Evolutionary conservation across 2,888 invertebrate species (phyloP).

Genomic region (Dysmachus trigonus): DNA sequence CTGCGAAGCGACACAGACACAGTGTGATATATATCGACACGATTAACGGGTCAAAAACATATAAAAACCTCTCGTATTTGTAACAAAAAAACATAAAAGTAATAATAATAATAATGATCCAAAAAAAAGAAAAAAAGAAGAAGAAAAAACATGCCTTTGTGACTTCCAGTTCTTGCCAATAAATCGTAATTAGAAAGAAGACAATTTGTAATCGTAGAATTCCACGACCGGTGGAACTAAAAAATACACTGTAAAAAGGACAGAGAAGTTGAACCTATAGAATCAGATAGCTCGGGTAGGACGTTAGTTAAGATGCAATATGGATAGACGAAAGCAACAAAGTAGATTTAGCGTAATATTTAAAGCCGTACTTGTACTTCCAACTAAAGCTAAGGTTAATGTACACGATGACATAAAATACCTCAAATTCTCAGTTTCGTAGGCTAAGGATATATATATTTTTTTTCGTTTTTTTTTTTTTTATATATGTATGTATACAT

Average conservation of each 20-base stretch:
- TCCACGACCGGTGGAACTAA: background rate
- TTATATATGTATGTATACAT: slow-evolving; percentile 22
- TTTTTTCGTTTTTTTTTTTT: background rate
- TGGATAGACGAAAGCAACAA: background rate
- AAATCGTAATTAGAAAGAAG: background rate
- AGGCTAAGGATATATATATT: slow-evolving; percentile 10
- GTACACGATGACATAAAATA: slow-evolving; percentile 16
- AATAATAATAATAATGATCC: background rate
- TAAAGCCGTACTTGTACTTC: slow-evolving; percentile 30
- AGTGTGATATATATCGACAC: slow-evolving; percentile 10
- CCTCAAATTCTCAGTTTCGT: slow-evolving; percentile 39
- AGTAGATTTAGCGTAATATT: slow-evolving; percentile 30
- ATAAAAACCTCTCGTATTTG: slow-evolving; percentile 18
- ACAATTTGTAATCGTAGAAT: background rate
- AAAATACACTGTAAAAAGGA: background rate
- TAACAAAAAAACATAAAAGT: background rate
- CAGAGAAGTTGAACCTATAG: background rate
- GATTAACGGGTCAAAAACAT: background rate
- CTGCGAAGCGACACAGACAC: background rate
- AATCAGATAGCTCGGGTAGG: background rate
- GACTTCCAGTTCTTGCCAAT: slow-evolving; percentile 39
- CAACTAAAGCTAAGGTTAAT: slow-evolving; percentile 15
- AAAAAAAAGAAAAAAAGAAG: background rate
- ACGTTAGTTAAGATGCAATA: slow-evolving; percentile 39
- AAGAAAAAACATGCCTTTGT: slow-evolving; percentile 20